Evolutionary conservation across 1,140 invertebrate species (phyloP), one percentile per base, ranked within the genome.

Genomic region (silkworm (Bombyx mori)): DNA sequence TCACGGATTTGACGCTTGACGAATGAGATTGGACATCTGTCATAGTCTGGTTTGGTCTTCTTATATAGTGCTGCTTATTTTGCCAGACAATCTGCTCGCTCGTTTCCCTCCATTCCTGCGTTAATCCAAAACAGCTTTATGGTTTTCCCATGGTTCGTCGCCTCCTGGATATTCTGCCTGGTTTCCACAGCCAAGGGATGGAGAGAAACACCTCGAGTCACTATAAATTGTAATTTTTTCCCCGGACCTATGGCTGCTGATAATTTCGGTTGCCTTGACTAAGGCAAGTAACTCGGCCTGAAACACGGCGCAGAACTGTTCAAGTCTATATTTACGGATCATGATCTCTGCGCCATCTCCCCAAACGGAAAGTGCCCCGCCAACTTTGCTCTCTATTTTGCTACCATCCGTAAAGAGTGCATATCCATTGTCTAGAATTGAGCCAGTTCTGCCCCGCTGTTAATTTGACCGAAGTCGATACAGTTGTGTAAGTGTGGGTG

Each of bases 351-450:
- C 22, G 0, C 8, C 54, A 1, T 48, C 42, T 0, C 10, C 12
- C 66, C 63, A 69, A 0, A 61, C 44, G 4, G 66, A 55, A 0
- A 69, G 8, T 0, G 66, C 57, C 0, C 62, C 66, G 8, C 60
- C 62, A 0, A 68, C 66, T 26, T 62, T 58, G 0, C 52, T 61
- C 9, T 58, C 63, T 7, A 69, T 58, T 46, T 64, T 64, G 46
- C 68, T 70, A 1, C 68, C 65, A 35, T 70, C 68, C 0, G 68
- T 70, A 10, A 49, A 70, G 2, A 70, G 62, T 35, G 12, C 1
- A 47, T 4, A 10, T 35, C 12, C 22, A 7, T 12, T 8, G 6
- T 12, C 7, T 6, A 6, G 5, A 60, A 42, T n/a, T 22, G 7
- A 3, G 54, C 46, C 8, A 57, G n/a, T 43, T 55, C 42, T 35